These are phyloP conservation scores for Lanius ludovicianus DNA, from an alignment of 2,113 vertebrate genomes.

Conservation along the genomic window DNA sequence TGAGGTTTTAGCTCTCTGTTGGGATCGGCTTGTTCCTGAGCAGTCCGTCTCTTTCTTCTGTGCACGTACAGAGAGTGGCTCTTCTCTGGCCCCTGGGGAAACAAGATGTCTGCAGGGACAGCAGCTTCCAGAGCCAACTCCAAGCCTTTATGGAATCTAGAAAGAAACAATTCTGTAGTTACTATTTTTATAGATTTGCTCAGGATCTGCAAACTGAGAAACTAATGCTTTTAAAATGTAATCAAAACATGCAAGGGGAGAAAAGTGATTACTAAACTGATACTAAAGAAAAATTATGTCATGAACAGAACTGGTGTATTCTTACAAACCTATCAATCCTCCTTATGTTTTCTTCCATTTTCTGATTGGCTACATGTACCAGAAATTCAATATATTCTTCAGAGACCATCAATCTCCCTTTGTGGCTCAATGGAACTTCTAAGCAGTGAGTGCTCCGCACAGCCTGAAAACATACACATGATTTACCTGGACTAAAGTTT, in stretches of 20 bases:
- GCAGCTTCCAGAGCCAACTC: constrained; percentile 69
- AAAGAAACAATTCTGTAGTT: not conserved
- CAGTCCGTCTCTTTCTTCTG: constrained; percentile 68
- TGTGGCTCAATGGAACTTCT: constrained; percentile 87
- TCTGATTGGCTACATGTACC: constrained; percentile 83
- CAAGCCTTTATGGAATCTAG: constrained; percentile 82
- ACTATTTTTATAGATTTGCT: not conserved
- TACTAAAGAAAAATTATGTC: not conserved
- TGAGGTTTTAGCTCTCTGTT: not conserved
- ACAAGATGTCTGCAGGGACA: not conserved
- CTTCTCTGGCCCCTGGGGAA: not conserved
- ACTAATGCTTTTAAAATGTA: not conserved
- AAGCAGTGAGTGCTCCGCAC: constrained; percentile 91
- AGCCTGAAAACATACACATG: constrained; percentile 72
- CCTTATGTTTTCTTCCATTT: constrained; percentile 90
- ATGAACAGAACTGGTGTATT: not conserved
- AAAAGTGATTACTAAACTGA: not conserved
- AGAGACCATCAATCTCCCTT: constrained; percentile 83
- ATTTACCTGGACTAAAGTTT: not conserved
- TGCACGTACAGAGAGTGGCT: constrained; percentile 32
- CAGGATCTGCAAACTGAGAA: not conserved
- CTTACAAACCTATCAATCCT: constrained; percentile 85
- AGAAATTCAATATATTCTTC: constrained; percentile 88
- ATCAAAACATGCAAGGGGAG: not conserved
- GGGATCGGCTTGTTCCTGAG: not conserved